Evolutionary conservation across 2,113 vertebrate species (phyloP), one percentile per base, ranked within the genome.

Genomic region (Sander vitreus): DNA sequence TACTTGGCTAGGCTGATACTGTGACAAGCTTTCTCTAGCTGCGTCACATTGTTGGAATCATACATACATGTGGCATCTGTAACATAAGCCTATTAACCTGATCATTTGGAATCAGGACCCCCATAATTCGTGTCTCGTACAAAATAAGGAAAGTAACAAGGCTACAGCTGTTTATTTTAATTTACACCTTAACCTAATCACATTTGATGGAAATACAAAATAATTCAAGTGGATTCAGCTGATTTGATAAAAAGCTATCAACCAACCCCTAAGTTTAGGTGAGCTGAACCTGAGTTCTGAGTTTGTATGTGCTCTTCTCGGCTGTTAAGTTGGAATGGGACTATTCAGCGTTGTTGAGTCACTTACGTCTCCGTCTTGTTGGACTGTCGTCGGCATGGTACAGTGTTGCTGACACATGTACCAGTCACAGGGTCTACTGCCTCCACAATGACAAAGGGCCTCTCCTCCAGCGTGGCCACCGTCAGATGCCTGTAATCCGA

Each of bases 371-470:
- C 96, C 0, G 96, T 98, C 88, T 95, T 96, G 92, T 99, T 99
- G 93, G 96, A 97, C 80, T 99, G 98, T 67, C 98, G 96, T 62
- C 98, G 95, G 93, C 98, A 99, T 85, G 98, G 98, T 45, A 99
- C 98, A 0, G 98, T 99, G 95, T 98, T 99, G 94, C 97, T 97
- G 47, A 99, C 97, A 0, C 98, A 99, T 58, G 97, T 97, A 0
- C 98, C 98, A 0, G 97, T 97, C 84, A 90, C 84, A 0, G 97
- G 96, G 89, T 99, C 97, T 0, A 97, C 98, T 14, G 96, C 95
- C 95, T 99, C 98, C 92, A 99, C 98, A 0, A 99, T 99, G 77
- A 99, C 98, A 0, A 99, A 99, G 47, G 98, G 98, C 21, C 97
- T 93, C 92, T 99, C 98, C 88, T 99, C 98, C 85, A 99, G 94